Evolutionary conservation across 2,113 vertebrate genomes (phyloP).

Genomic region (Dunckerocampus dactyliophorus): DNA sequence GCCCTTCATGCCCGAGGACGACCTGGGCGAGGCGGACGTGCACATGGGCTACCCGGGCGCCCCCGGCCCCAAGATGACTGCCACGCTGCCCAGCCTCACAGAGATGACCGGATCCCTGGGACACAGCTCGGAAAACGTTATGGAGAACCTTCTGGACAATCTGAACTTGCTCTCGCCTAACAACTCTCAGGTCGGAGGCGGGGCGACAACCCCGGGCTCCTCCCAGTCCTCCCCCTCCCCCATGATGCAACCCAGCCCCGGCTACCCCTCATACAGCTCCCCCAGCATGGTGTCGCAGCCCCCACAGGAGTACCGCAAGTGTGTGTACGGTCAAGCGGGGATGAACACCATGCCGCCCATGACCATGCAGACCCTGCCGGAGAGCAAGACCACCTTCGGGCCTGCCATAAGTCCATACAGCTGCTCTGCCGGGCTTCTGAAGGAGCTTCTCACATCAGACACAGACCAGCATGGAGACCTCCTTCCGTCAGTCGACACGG

Average conservation of each 20-base stretch:
- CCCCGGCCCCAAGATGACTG: conserved; percentile 84
- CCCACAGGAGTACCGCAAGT: conserved; percentile 90
- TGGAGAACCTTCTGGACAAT: conserved; percentile 98
- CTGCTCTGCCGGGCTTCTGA: conserved; percentile 87
- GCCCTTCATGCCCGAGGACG: conserved; percentile 93
- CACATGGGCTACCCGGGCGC: conserved; percentile 90
- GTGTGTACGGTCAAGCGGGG: conserved; percentile 82
- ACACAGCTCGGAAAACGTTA: conserved; percentile 85
- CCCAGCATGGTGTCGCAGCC: conserved; percentile 80
- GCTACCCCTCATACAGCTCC: conserved; percentile 84
- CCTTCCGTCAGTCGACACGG: conserved; percentile 83
- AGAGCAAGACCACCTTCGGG: conserved; percentile 83
- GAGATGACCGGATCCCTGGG: conserved; percentile 84
- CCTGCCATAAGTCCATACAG: conserved; percentile 77
- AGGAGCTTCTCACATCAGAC: conserved; percentile 94
- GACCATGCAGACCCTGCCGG: conserved; percentile 84
- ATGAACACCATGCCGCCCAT: conserved; percentile 83
- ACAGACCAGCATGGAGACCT: conserved; percentile 86
- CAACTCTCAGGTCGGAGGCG: conserved; percentile 72
- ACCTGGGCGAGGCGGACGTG: conserved; percentile 83
- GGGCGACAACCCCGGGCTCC: conserved; percentile 75
- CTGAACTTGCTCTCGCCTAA: conserved; percentile 94
- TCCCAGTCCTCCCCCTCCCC: conserved; percentile 88
- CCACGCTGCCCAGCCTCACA: conserved; percentile 91
- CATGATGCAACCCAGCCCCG: conserved; percentile 87